Base-by-base conservation (phyloP, 2,797 vertebrate species). In the Propithecus perrieri region DNA sequence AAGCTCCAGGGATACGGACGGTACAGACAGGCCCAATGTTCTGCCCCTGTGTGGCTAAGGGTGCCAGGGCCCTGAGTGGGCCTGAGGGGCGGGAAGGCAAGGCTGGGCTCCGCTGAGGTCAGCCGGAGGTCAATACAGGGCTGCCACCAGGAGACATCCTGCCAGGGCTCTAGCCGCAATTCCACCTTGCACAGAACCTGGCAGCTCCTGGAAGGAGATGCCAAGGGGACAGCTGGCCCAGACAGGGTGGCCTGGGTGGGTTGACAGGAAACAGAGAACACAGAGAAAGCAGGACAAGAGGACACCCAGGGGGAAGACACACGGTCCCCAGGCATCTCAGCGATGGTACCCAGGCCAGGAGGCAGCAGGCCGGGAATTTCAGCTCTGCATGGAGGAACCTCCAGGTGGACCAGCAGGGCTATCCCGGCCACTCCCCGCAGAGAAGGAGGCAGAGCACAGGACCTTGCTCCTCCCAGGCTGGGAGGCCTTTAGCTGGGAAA, bases 401-500 rank as follows among this genome's bases (percentile, higher is more conserved):
- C 35, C 89, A 86, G 93, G 59, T 41, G 17, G 48, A 33, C 10
- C 1, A 13, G 76, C 15, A 4, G 0, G 0, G 28, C 41, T 76
- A 53, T 33, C 46, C 17, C n/a, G 50, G 33, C 67, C 85, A 46
- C 50, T 71, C 38, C 43, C 55, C 33, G 7, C 0, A 33, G 43
- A 35, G 53, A 46, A 41, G 24, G 78, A 13, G 33, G 41, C 72
- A 50, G 55, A 38, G 48, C 53, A n/a, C 10, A 2, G 13, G 38
- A 1, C 7, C 83, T 38, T 48, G 55, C 18, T 89, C 48, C 74
- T 84, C 4, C 67, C 6, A 28, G 50, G 41, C 69, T 5, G 48
- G 72, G 43, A 92, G 59, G 83, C 43, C 92, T 69, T 71, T 53
- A 53, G 69, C 93, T 94, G 65, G 50, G 71, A 89, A 90, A 86